Percentiles rank a stretch among this genome's conserved stretches.
Evolutionary conservation across 2,113 vertebrate species (phyloP).

Genomic region (Poecilia latipinna): DNA sequence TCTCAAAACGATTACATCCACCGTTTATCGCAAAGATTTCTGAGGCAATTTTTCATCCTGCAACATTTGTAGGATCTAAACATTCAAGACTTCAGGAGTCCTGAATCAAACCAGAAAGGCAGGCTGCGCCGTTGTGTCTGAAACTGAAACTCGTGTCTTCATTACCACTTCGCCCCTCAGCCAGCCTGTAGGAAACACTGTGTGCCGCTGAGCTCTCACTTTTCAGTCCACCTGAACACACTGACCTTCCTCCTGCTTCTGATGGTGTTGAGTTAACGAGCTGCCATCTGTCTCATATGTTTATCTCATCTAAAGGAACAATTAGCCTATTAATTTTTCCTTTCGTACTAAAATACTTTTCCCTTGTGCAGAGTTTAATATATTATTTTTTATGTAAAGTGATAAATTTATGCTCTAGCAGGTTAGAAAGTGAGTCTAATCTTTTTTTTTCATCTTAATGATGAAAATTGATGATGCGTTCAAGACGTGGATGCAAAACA

Average conservation of each 20-base stretch:
- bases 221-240: constrained; percentile 8
- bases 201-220: neutral
- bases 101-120: neutral
- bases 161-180: neutral
- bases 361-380: neutral
- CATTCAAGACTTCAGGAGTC: neutral
- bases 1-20: too few species aligned
- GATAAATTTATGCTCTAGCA: neutral
- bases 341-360: neutral
- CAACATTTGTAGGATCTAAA: neutral
- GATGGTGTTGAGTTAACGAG: constrained; percentile 5
- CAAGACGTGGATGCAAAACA: constrained; percentile 26
- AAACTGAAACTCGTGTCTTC: constrained; percentile 1
- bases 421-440: constrained; percentile 5
- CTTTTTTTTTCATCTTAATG: constrained; percentile 1
- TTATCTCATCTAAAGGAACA: neutral
- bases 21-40: too few species aligned
- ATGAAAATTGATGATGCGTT: constrained; percentile 18
- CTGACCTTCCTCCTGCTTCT: constrained; percentile 19
- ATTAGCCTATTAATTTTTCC: neutral
- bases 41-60: too few species aligned
- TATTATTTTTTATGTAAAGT: neutral
- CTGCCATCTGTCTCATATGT: constrained; percentile 18
- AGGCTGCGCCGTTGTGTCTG: neutral
- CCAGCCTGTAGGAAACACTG: constrained; percentile 5